These are phyloP conservation scores for Monodelphis domestica DNA, from an alignment of 2,797 vertebrate genomes.

Conservation along the genomic window DNA sequence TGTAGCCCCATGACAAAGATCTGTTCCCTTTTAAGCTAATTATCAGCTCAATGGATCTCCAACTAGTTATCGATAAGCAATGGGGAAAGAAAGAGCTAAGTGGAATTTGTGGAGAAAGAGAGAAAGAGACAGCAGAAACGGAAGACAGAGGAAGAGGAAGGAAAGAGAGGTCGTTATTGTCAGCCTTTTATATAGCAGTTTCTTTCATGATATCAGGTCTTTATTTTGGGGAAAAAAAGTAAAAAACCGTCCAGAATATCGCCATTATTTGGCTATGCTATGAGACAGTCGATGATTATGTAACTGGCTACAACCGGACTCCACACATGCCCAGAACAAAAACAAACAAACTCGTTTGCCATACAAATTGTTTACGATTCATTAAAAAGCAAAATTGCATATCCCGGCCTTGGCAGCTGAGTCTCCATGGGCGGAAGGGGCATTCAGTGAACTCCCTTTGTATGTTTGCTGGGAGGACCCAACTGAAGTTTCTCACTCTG, in stretches of 20 bases:
- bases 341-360: constrained; percentile 87
- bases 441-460: constrained; percentile 88
- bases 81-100: constrained; percentile 68
- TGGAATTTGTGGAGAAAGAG: constrained; percentile 75
- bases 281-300: constrained; percentile 76
- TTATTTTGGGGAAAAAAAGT: constrained; percentile 74
- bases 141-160: constrained; percentile 54
- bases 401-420: constrained; percentile 87
- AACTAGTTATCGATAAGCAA: constrained; percentile 81
- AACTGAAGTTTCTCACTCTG: constrained; percentile 86
- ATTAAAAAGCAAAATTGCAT: constrained; percentile 90
- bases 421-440: constrained; percentile 84
- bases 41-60: constrained; percentile 76
- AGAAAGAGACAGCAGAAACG: constrained; percentile 60
- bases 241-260: constrained; percentile 51
- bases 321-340: constrained; percentile 84
- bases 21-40: constrained; percentile 78
- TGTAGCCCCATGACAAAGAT: constrained; percentile 78
- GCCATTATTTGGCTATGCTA: constrained; percentile 79
- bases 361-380: constrained; percentile 90
- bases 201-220: constrained; percentile 86
- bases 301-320: constrained; percentile 80
- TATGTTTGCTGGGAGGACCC: constrained; percentile 85
- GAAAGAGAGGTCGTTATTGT: constrained; percentile 79
- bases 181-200: constrained; percentile 85